phyloP scores from a whole-genome alignment of 2,797 vertebrate species.

The Sebastes matsubarae region DNA sequence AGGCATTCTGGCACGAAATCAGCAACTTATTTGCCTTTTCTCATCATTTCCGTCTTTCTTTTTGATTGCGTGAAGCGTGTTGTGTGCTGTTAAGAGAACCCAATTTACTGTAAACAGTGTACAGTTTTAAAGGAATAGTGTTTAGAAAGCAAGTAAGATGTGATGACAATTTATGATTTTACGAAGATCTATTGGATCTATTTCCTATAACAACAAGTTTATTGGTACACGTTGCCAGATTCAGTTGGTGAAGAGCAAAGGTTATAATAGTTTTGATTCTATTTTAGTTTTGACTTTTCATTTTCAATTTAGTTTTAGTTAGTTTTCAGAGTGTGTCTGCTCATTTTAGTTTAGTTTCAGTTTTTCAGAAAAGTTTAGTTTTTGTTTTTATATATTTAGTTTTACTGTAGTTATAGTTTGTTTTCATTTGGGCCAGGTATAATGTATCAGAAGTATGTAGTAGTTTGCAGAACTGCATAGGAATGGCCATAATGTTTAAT shows the following conservation, averaged over 20 bases:
- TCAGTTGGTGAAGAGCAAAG: not conserved
- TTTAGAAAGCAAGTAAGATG: not conserved
- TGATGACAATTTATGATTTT: not conserved
- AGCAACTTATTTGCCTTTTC: not conserved
- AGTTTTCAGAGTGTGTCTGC: too few species aligned
- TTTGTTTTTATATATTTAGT: too few species aligned
- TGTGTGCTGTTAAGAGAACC: not conserved
- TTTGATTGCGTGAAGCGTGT: not conserved
- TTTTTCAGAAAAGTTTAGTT: too few species aligned
- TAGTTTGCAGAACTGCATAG: too few species aligned
- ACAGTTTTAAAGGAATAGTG: not conserved
- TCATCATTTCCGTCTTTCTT: not conserved
- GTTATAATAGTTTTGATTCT: too few species aligned
- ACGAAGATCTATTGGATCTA: not conserved
- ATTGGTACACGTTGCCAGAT: not conserved
- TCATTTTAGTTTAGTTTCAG: too few species aligned
- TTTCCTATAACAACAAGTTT: not conserved
- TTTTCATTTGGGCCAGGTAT: too few species aligned
- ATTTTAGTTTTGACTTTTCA: too few species aligned
- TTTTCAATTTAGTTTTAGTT: too few species aligned
- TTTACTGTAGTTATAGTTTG: too few species aligned
- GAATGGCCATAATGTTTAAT: too few species aligned
- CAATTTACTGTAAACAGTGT: not conserved
- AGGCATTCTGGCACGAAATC: not conserved
- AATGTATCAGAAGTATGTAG: too few species aligned